Evolutionary conservation across 2,797 vertebrate genomes (phyloP).

Genomic region (Caiman crocodilus): DNA sequence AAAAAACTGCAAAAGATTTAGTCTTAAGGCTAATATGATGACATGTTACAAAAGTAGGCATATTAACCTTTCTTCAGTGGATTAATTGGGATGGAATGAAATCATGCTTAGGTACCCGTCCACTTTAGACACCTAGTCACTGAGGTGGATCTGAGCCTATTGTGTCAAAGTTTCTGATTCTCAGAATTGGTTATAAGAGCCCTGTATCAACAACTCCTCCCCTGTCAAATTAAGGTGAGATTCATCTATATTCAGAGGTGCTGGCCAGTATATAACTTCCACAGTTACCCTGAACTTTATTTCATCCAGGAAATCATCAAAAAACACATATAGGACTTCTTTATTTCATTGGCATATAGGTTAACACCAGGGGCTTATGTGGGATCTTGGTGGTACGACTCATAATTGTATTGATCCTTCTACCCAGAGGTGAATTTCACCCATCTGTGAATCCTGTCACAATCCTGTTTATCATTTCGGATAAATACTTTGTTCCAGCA

Average conservation of each 20-base stretch:
- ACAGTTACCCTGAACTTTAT: not conserved
- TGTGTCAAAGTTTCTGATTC: not conserved
- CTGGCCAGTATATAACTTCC: too few relatives aligned
- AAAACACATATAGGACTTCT: not conserved
- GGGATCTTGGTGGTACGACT: not conserved
- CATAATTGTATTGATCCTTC: not conserved
- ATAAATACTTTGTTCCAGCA: not conserved
- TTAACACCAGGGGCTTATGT: too few relatives aligned
- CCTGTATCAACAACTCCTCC: not conserved
- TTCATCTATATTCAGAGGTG: not conserved
- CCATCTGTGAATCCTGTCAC: not conserved
- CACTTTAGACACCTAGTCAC: too few relatives aligned
- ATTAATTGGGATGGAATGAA: too few relatives aligned
- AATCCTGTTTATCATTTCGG: not conserved
- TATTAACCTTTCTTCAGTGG: too few relatives aligned
- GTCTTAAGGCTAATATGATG: too few relatives aligned
- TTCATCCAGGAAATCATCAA: not conserved
- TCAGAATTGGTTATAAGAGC: not conserved
- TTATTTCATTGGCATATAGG: not conserved
- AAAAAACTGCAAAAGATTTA: too few relatives aligned
- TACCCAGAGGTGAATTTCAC: not conserved
- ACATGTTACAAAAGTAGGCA: too few relatives aligned
- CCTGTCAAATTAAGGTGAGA: not conserved
- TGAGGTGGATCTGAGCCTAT: too few relatives aligned
- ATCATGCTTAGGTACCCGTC: too few relatives aligned